Percentiles rank a stretch among this genome's conserved stretches.
Evolutionary conservation across 2,888 invertebrate species (phyloP).

Genomic region (Lasioglossum figueresi): DNA sequence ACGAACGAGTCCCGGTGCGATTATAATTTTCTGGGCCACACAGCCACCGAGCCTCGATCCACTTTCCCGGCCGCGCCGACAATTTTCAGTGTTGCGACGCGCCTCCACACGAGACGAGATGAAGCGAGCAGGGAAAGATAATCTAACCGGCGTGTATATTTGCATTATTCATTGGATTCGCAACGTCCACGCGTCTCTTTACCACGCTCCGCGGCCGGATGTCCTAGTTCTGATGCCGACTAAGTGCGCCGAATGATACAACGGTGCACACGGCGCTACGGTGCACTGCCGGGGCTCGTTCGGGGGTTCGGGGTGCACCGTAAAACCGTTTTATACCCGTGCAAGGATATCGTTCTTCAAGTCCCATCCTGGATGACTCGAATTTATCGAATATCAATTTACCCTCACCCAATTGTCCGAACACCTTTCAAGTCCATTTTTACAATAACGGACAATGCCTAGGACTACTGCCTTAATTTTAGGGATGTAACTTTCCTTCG

Average conservation of each 20-base stretch:
- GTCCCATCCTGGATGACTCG: too few species aligned
- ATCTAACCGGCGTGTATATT: constrained; percentile 42
- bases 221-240: constrained; percentile 54
- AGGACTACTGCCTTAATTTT: too few species aligned
- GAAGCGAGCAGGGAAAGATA: constrained; percentile 28
- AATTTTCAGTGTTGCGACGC: constrained; percentile 31
- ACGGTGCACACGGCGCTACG: constrained; percentile 16
- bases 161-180: constrained; percentile 66
- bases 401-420: too few species aligned
- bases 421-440: too few species aligned
- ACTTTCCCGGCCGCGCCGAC: constrained; percentile 57
- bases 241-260: constrained; percentile 32
- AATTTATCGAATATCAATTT: too few species aligned
- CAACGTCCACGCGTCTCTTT: constrained; percentile 52
- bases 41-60: constrained; percentile 61
- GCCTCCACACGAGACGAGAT: not conserved
- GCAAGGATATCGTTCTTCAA: not conserved
- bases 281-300: not conserved
- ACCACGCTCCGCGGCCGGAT: constrained; percentile 60
- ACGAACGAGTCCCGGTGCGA: constrained; percentile 21
- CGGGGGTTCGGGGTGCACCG: not conserved
- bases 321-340: not conserved
- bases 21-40: constrained; percentile 51
- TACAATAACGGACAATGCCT: too few species aligned
- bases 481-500: too few species aligned